Evolutionary conservation across 2,888 invertebrate species (phyloP).

Genomic region (Ochropacha duplaris): DNA sequence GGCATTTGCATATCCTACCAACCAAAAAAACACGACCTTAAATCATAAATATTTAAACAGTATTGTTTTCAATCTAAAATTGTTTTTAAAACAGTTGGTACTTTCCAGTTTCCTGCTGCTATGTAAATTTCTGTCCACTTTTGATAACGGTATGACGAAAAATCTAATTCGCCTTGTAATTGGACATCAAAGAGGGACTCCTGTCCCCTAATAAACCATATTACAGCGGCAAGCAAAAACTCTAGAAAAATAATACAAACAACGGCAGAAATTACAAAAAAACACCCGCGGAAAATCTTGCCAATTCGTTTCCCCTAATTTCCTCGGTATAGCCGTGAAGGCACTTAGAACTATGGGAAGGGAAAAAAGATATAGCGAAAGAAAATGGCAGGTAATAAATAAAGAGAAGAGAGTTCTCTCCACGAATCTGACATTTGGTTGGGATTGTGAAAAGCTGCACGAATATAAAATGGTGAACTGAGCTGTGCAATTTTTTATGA

Average conservation of each 20-base stretch:
- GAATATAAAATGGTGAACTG: slow-evolving; percentile 30
- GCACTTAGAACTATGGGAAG: slow-evolving; percentile 25
- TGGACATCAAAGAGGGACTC: neutral
- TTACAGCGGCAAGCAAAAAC: slow-evolving; percentile 1
- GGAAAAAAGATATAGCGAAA: slow-evolving; percentile 58
- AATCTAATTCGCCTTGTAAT: slow-evolving; percentile 2
- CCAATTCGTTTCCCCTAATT: slow-evolving; percentile 52
- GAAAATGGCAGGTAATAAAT: slow-evolving; percentile 67
- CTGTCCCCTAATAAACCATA: slow-evolving; percentile 4
- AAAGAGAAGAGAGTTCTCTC: slow-evolving; percentile 55
- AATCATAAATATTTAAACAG: no score
- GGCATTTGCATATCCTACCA: no score
- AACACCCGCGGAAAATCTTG: slow-evolving; percentile 35
- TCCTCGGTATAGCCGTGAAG: slow-evolving; percentile 32
- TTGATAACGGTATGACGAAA: neutral
- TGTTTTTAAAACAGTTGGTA: neutral
- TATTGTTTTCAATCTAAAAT: neutral
- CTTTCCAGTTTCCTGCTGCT: neutral
- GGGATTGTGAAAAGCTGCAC: slow-evolving; percentile 29
- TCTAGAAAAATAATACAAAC: slow-evolving; percentile 1
- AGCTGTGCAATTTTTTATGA: slow-evolving; percentile 10
- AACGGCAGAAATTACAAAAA: slow-evolving; percentile 7
- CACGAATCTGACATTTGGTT: slow-evolving; percentile 36
- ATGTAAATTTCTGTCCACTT: neutral
- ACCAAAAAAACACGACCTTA: no score